These are phyloP conservation scores for Petrocephalus microphthalmus DNA, from an alignment of 2,113 vertebrate species.

Conservation along the genomic window DNA sequence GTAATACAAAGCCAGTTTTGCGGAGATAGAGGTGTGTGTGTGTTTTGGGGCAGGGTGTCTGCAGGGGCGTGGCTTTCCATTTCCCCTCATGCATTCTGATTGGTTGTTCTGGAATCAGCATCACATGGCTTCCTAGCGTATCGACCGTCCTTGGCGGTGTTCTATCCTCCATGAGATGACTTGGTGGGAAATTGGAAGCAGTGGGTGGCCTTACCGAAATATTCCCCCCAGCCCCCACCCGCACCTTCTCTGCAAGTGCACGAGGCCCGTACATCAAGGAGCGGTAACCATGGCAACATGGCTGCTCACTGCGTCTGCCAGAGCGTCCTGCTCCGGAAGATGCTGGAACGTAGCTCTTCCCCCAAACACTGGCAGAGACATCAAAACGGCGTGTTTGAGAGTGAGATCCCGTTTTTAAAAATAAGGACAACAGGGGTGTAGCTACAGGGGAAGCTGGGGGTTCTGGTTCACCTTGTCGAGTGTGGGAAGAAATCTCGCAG, in stretches of 20 bases:
- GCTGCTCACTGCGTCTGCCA: slow-evolving; percentile 5
- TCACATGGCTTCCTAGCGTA: background rate
- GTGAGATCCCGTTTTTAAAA: background rate
- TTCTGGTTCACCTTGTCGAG: background rate
- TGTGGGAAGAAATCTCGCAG: background rate
- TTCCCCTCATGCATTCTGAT: background rate
- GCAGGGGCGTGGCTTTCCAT: background rate
- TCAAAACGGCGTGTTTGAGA: background rate
- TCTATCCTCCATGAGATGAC: background rate
- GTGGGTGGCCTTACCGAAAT: slow-evolving; percentile 20
- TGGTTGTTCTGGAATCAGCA: background rate
- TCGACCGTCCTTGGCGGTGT: background rate
- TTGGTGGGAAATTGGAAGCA: slow-evolving; percentile 31
- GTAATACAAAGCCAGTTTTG: background rate
- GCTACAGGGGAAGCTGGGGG: background rate
- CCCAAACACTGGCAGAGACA: background rate
- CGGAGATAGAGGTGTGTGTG: background rate
- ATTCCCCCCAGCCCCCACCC: background rate
- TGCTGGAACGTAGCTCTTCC: background rate
- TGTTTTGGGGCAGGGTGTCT: background rate
- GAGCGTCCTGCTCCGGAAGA: background rate
- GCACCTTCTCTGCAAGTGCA: slow-evolving; percentile 3
- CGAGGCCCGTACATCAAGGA: slow-evolving; percentile 15
- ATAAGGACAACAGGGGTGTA: background rate
- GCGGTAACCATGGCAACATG: slow-evolving; percentile 38